These are phyloP conservation scores for Anthophora plumipes DNA, from an alignment of 2,888 invertebrate species.

Conservation along the genomic window DNA sequence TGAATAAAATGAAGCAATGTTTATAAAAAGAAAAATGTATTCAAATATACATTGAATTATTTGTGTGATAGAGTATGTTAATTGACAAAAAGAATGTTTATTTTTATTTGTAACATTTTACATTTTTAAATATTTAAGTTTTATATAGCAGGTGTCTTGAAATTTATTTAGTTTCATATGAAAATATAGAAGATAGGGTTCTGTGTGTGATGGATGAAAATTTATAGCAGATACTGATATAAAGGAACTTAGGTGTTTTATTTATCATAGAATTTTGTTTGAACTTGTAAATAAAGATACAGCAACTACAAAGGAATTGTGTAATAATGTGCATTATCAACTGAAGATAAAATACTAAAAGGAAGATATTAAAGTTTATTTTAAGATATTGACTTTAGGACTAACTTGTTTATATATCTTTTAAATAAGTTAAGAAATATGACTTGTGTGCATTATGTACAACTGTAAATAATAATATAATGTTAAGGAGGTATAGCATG, in stretches of 20 bases:
- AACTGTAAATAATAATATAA: not conserved
- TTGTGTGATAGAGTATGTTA: not conserved
- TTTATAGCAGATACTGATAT: not conserved
- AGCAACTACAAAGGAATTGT: not conserved
- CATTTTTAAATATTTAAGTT: not conserved
- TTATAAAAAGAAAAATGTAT: not conserved
- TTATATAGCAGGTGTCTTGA: not conserved
- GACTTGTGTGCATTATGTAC: not conserved
- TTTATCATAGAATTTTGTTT: not conserved
- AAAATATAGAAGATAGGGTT: not conserved
- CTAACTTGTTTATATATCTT: constrained; percentile 1
- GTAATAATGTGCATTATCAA: constrained; percentile 5
- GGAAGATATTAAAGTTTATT: not conserved
- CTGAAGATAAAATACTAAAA: not conserved
- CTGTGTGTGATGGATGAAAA: too few relatives aligned
- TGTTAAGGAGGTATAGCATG: too few relatives aligned
- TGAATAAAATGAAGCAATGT: not conserved
- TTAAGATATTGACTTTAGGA: not conserved
- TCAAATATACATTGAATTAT: not conserved
- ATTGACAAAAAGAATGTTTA: not conserved
- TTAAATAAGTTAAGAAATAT: constrained; percentile 5
- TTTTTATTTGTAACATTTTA: not conserved
- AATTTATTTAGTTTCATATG: not conserved
- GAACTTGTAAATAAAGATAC: not conserved
- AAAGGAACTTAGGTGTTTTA: not conserved